Conservation (phyloP, 2,113 vertebrate species). For the Deroptyus accipitrinus region DNA sequence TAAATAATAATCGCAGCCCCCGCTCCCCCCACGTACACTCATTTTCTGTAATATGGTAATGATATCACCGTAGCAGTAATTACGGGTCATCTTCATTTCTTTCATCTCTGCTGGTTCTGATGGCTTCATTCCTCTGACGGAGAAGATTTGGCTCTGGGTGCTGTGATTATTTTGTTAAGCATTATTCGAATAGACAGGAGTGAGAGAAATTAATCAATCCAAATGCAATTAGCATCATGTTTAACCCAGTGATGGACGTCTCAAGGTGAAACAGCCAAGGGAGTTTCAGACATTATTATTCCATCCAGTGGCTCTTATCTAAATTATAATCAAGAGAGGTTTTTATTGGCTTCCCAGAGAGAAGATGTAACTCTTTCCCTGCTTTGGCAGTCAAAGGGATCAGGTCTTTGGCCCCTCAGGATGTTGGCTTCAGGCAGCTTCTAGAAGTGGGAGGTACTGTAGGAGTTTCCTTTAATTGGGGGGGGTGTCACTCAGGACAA, state of each 20-base stretch:
- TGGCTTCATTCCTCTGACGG: slow-evolving; percentile 86
- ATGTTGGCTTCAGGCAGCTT: not conserved
- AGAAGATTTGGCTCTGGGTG: slow-evolving; percentile 78
- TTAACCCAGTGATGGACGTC: slow-evolving; percentile 96
- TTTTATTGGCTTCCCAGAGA: slow-evolving; percentile 84
- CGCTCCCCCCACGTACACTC: slow-evolving; percentile 58
- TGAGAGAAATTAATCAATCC: slow-evolving; percentile 95
- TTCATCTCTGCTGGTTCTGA: slow-evolving; percentile 86
- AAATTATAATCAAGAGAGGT: slow-evolving; percentile 88
- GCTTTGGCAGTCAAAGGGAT: slow-evolving; percentile 67
- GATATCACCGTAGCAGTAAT: slow-evolving; percentile 82
- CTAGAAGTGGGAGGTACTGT: not conserved
- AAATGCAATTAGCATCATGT: slow-evolving; percentile 99
- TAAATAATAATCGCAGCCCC: slow-evolving; percentile 75
- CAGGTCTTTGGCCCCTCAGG: slow-evolving; percentile 26
- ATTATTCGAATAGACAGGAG: slow-evolving; percentile 96
- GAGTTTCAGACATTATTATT: slow-evolving; percentile 90
- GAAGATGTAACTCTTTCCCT: slow-evolving; percentile 77
- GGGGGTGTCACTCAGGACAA: slow-evolving; percentile 5
- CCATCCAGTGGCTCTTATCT: slow-evolving; percentile 86
- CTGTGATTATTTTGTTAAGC: slow-evolving; percentile 94
- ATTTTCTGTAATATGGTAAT: slow-evolving; percentile 84
- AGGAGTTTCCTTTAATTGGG: not conserved
- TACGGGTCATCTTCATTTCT: slow-evolving; percentile 90
- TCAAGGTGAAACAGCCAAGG: slow-evolving; percentile 91